Evolutionary conservation across 2,113 vertebrate species (phyloP), one percentile per base, ranked within the genome.

Genomic region (Mormyrus lacerda): DNA sequence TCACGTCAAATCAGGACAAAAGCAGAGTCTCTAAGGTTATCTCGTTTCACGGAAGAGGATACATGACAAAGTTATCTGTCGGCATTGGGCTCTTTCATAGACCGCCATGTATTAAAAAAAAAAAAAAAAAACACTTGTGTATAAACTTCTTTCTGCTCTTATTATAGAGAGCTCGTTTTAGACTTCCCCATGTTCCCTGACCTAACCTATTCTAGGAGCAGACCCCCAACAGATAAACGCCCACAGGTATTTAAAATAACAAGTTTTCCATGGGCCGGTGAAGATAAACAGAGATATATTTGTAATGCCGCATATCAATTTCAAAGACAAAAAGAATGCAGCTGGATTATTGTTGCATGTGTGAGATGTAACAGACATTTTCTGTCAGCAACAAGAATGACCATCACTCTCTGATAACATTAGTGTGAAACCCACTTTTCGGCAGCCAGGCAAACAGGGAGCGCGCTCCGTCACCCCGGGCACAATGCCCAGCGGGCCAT

Each of bases 231-330:
- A 94, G 94, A 95, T 95, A 95, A 95, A 95, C 93, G 90, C 91
- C 73, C 91, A 91, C 94, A 95, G 95, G 95, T 95, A 95, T 95
- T 95, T 95, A 94, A 92, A 95, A 94, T 95, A 93, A 95, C 94
- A 93, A 95, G 94, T 95, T 95, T 95, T 95, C 95, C 95, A 95
- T 94, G 94, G 93, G 86, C 93, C 92, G 91, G 92, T 92, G 92
- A 94, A 95, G 95, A 95, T 95, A 94, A 95, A 95, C 94, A 94
- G 93, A 95, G 95, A 95, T 95, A 94, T 95, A 95, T 95, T 94
- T 94, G 93, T 94, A 94, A 94, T 93, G 94, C 93, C 91, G 89
- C 48, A 93, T 94, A 93, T 95, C 95, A 93, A 95, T 95, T 95
- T 95, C 94, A 95, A 95, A 95, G 95, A 93, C 92, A 94, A 65